phyloP scores from a whole-genome alignment of 2,113 vertebrate genomes.

The Catharus fuscescens region DNA sequence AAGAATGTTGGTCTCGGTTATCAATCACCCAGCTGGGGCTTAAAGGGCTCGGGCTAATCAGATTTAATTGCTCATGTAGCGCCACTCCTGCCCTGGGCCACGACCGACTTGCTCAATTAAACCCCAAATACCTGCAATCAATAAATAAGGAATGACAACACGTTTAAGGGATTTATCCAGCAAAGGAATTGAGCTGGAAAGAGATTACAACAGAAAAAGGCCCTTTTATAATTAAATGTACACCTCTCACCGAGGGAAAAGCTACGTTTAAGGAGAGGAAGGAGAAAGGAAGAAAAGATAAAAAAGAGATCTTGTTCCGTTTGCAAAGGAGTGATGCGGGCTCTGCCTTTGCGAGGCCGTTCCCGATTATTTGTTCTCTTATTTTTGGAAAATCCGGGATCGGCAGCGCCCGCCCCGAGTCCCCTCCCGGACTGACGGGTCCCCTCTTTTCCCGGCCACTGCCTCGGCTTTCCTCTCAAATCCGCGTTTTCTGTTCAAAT shows the following conservation, averaged over 20 bases:
- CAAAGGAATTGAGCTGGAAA: constrained; percentile 75
- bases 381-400: neutral
- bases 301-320: neutral
- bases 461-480: neutral
- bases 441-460: too few species aligned
- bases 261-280: neutral
- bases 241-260: constrained; percentile 50
- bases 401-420: rapidly evolving
- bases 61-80: constrained; percentile 87
- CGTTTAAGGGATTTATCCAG: constrained; percentile 76
- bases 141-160: constrained; percentile 82
- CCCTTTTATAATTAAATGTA: constrained; percentile 74
- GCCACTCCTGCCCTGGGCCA: constrained; percentile 81
- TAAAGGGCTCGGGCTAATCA: constrained; percentile 84
- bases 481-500: neutral
- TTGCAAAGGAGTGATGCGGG: neutral
- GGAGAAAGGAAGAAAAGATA: neutral
- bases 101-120: constrained; percentile 85
- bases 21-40: constrained; percentile 86
- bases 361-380: neutral
- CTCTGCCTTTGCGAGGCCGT: neutral
- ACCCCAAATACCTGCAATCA: constrained; percentile 83
- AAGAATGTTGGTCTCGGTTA: constrained; percentile 83
- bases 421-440: neutral
- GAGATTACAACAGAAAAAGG: constrained; percentile 70